These are phyloP conservation scores for Pycnonotus jocosus DNA, from an alignment of 2,113 vertebrate genomes.

Conservation along the genomic window DNA sequence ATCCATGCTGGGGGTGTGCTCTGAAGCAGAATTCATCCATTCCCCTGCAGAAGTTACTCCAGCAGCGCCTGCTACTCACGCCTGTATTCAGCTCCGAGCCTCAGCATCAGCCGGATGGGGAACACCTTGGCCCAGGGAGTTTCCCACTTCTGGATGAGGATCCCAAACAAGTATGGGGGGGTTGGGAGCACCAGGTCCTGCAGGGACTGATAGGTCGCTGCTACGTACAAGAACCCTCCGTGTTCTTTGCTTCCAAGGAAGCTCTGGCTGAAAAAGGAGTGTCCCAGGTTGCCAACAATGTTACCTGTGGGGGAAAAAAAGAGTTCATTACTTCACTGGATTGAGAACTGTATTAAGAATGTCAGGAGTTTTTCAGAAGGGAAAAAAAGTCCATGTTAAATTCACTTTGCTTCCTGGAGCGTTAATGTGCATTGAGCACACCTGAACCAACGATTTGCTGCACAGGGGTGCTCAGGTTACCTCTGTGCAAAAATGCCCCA, in stretches of 20 bases:
- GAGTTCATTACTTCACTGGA: background rate
- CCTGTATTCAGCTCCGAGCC: constrained; percentile 95
- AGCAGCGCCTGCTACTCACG: constrained; percentile 75
- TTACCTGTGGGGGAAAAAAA: constrained; percentile 73
- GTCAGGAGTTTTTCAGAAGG: background rate
- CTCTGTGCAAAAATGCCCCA: background rate
- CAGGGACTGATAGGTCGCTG: constrained; percentile 91
- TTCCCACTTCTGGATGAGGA: constrained; percentile 99
- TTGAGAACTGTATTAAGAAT: background rate
- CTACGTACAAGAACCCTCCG: constrained; percentile 93
- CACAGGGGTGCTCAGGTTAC: background rate
- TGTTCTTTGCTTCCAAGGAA: constrained; percentile 97
- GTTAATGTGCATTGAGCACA: background rate
- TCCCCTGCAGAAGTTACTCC: background rate
- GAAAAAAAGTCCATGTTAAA: background rate
- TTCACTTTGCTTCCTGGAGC: background rate
- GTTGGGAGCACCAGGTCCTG: constrained; percentile 94
- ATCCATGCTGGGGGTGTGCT: background rate
- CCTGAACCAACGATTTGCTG: background rate
- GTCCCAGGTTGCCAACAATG: constrained; percentile 90
- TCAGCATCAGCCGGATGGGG: constrained; percentile 94
- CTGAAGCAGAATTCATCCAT: background rate
- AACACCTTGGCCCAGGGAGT: constrained; percentile 99
- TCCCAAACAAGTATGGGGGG: constrained; percentile 92
- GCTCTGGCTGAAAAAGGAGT: constrained; percentile 96